Conservation (phyloP, 2,113 vertebrate genomes). For the Hipposideros armiger region DNA sequence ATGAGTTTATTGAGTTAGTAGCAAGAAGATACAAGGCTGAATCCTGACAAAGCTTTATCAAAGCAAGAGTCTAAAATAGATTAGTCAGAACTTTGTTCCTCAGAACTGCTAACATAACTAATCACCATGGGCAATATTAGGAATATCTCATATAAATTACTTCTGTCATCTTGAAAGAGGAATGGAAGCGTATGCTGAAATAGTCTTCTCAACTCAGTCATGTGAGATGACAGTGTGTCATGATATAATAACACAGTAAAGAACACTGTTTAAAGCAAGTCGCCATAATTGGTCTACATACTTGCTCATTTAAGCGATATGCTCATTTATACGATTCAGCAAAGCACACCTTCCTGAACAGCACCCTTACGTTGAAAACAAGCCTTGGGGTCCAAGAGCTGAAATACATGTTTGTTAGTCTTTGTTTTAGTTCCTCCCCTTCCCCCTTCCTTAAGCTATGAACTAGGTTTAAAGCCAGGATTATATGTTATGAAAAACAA, state of each 20-base stretch:
- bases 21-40: constrained; percentile 17
- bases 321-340: background rate
- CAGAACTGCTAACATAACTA: constrained; percentile 37
- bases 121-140: constrained; percentile 54
- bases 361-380: background rate
- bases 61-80: constrained; percentile 44
- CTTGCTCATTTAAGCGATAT: constrained; percentile 48
- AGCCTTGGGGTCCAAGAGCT: background rate
- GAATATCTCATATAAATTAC: constrained; percentile 41
- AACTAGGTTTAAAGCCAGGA: constrained; percentile 20
- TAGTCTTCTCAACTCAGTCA: constrained; percentile 3
- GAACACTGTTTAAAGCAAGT: constrained; percentile 42
- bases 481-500: background rate
- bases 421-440: background rate
- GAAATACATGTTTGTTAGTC: background rate
- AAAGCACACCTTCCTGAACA: background rate
- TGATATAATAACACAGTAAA: background rate
- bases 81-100: constrained; percentile 23
- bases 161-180: constrained; percentile 63
- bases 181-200: constrained; percentile 1
- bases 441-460: background rate
- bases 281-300: background rate
- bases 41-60: constrained; percentile 1
- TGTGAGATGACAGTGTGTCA: constrained; percentile 39
- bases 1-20: constrained; percentile 23